Evolutionary conservation across 2,888 invertebrate genomes (phyloP), one percentile per base, ranked within the genome.

Genomic region (Drosophila ustulata): DNA sequence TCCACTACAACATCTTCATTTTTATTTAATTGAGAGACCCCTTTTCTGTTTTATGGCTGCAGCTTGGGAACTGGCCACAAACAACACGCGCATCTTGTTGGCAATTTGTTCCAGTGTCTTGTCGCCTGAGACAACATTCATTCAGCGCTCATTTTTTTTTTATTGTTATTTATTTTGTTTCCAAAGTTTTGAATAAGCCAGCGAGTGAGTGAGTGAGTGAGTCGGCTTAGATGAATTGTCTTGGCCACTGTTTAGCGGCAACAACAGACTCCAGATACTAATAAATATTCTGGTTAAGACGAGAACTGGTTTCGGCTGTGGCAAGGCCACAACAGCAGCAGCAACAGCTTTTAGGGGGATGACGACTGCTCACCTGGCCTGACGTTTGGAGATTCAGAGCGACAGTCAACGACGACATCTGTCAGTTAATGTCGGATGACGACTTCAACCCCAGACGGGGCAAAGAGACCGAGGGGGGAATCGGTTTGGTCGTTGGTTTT

Each of bases 241-340:
- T 61, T 37, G 30, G 49, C 47, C 47, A 63, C 61, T 34, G 45
- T 41, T 63, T 37, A 30, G 46, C 45, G 68, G 55, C 56, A 52
- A 66, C 73, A 70, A 52, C 49, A 57, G 18, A 64, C 61, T 50
- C 53, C 43, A 25, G 45, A 13, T 25, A 25, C 66, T 46, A 74
- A 59, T 66, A 41, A 50, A 65, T 55, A 39, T 71, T 66, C 66
- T 59, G 61, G 66, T 6, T 78, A 71, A 78, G 62, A 67, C 5
- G 34, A 61, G 66, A 80, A 83, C 83, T 64, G 66, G 86, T 79
- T 79, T 78, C 25, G 52, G 13, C 49, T 13, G 68, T 39, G 64
- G 52, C 57, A 63, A 63, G 45, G 56, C 63, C 56, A 30, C 18
- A 8, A 46, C 26, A 28, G 34, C 34, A 11, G 11, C 34, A 37